phyloP scores from a whole-genome alignment of 2,888 invertebrate genomes.

The Elmis aenea region DNA sequence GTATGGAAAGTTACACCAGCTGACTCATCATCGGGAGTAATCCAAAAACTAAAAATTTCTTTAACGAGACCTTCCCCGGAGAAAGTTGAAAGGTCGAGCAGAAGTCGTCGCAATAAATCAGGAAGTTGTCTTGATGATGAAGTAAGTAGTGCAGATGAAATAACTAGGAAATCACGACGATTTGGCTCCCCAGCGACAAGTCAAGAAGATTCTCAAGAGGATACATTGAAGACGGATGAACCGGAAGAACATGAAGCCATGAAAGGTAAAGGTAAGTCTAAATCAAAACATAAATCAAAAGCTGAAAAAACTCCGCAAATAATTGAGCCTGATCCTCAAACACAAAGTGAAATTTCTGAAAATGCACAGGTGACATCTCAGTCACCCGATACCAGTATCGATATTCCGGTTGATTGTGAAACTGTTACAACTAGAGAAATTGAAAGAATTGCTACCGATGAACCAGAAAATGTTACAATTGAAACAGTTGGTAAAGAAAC shows the following conservation, averaged over 20 bases:
- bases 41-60: slow-evolving; percentile 61
- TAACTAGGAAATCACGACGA: slow-evolving; percentile 45
- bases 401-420: slow-evolving; percentile 36
- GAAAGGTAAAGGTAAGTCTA: slow-evolving; percentile 47
- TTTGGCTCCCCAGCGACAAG: slow-evolving; percentile 26
- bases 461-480: slow-evolving; percentile 18
- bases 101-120: slow-evolving; percentile 52
- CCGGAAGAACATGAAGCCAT: slow-evolving; percentile 37
- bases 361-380: slow-evolving; percentile 46
- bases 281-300: slow-evolving; percentile 45
- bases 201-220: slow-evolving; percentile 19
- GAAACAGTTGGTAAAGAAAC: slow-evolving; percentile 6
- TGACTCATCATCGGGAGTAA: slow-evolving; percentile 53
- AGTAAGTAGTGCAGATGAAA: slow-evolving; percentile 48
- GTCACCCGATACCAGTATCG: slow-evolving; percentile 40
- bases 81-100: slow-evolving; percentile 52
- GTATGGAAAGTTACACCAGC: slow-evolving; percentile 54
- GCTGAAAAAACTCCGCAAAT: slow-evolving; percentile 36
- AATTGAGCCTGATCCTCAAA: slow-evolving; percentile 38
- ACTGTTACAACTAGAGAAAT: slow-evolving; percentile 17
- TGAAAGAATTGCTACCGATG: slow-evolving; percentile 8
- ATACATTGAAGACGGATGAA: slow-evolving; percentile 15
- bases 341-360: slow-evolving; percentile 40
- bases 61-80: slow-evolving; percentile 54
- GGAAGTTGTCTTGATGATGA: slow-evolving; percentile 51